A percentile compares a stretch with the other conserved stretches of the same genome.
These are phyloP conservation scores for Microhierax caerulescens DNA, from an alignment of 2,797 vertebrate genomes.

Conservation along the genomic window DNA sequence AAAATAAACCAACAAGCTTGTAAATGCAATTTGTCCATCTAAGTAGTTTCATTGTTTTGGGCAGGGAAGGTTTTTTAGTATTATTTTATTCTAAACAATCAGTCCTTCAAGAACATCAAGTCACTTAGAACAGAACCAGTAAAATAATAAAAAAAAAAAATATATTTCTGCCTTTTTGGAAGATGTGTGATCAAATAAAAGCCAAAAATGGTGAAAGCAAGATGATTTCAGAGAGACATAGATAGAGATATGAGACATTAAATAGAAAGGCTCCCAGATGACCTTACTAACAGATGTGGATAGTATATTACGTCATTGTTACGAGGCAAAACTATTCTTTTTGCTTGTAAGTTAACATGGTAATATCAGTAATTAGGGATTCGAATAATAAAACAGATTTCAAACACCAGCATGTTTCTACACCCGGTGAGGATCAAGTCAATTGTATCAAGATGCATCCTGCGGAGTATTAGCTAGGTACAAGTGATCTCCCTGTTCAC, in stretches of 20 bases:
- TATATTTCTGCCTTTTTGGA: not conserved
- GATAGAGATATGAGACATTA: no score
- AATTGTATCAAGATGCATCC: not conserved
- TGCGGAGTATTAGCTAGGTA: not conserved
- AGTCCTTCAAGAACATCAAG: not conserved
- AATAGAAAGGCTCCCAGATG: not conserved
- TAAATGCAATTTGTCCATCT: not conserved
- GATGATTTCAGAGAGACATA: not conserved
- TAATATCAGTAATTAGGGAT: not conserved
- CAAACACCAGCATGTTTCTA: not conserved
- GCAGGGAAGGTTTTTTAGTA: not conserved
- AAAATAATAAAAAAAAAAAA: not conserved
- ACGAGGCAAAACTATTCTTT: not conserved
- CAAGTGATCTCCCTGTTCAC: not conserved
- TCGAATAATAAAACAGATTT: slow-evolving; percentile 33
- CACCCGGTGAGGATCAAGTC: rapidly evolving
- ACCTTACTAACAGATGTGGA: not conserved
- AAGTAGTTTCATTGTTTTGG: not conserved
- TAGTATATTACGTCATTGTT: not conserved
- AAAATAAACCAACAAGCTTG: not conserved
- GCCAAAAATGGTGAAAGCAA: not conserved
- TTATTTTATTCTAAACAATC: not conserved
- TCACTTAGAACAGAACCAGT: not conserved
- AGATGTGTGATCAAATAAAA: slow-evolving; percentile 1
- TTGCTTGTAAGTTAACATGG: slow-evolving; percentile 18